Evolutionary conservation across 2,888 invertebrate genomes (phyloP), one percentile per base, ranked within the genome.

Genomic region (Paralinhomoeus sp.): DNA sequence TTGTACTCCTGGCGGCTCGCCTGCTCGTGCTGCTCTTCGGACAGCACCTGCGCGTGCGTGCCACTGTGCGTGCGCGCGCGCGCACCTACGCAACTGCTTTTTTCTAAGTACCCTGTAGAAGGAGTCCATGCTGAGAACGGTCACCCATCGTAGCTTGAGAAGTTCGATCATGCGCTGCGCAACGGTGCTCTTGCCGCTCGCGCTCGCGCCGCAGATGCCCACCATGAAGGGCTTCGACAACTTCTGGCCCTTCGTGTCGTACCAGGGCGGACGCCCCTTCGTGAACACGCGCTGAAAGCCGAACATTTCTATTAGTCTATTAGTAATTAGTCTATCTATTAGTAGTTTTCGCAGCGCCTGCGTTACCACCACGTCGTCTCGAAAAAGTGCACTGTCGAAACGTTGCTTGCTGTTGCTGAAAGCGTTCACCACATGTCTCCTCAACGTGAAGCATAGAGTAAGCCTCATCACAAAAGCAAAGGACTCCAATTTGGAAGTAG

Each of bases 71-170:
- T 27, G 5, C 27, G 27, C 27, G 12, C 27, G 27, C 27, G 12
- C 27, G 27, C 27, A 27, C 27, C 7, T 12, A 27, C 27, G 27
- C 27, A 27, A n/a, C n/a, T n/a, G n/a, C n/a, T n/a, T n/a, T n/a
- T n/a, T n/a, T n/a, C n/a, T n/a, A n/a, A n/a, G 12, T 12, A 85
- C 89, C 75, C 91, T 93, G 63, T 99, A 99, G 67, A 97, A 99
- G 1, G 89, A 91, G 67, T 99, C 97, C 89, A 99, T 85, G 58
- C 85, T 85, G 18, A 73, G 61, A 34, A 97, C 72, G 9, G 89
- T 91, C 45, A 97, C 97, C 97, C 97, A 99, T 7, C 89, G 89
- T 52, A 97, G 84, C 67, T 89, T 83, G 31, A 97, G 72, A 5
- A 62, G 62, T 51, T 69, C 68, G 45, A 72, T 71, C 45, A 97